Evolutionary conservation across 2,888 invertebrate genomes (phyloP).

Genomic region (Patella caerulea): DNA sequence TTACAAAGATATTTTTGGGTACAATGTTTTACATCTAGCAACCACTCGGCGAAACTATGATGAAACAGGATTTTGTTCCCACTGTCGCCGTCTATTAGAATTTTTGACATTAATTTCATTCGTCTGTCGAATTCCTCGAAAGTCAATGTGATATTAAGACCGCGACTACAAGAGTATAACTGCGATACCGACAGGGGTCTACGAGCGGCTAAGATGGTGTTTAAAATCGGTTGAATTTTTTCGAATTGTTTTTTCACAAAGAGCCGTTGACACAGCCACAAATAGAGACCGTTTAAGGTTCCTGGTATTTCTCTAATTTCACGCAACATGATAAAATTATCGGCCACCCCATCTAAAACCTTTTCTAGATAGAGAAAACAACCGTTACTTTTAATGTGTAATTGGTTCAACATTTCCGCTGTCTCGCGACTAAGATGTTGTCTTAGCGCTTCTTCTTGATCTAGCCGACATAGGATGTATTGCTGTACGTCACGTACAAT

Average conservation of each 20-base stretch:
- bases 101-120: conserved; percentile 61
- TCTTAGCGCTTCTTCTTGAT: conserved; percentile 88
- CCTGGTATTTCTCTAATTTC: conserved; percentile 94
- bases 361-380: conserved; percentile 71
- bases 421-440: conserved; percentile 92
- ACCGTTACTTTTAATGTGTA: conserved; percentile 96
- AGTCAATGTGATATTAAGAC: conserved; percentile 82
- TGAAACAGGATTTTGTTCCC: conserved; percentile 82
- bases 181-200: conserved; percentile 84
- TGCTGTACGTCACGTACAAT: conserved; percentile 96
- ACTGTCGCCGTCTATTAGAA: conserved; percentile 82
- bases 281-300: conserved; percentile 92
- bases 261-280: conserved; percentile 94
- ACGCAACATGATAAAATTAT: conserved; percentile 90
- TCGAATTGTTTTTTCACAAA: conserved; percentile 89
- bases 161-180: conserved; percentile 85
- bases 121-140: conserved; percentile 62
- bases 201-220: conserved; percentile 86
- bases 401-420: conserved; percentile 93
- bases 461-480: conserved; percentile 88
- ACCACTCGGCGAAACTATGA: conserved; percentile 95
- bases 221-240: conserved; percentile 81
- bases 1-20: conserved; percentile 89
- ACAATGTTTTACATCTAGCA: conserved; percentile 97
- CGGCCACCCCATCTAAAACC: conserved; percentile 87